phyloP scores from a whole-genome alignment of 2,888 invertebrate genomes.

The Galerucella pusilla region DNA sequence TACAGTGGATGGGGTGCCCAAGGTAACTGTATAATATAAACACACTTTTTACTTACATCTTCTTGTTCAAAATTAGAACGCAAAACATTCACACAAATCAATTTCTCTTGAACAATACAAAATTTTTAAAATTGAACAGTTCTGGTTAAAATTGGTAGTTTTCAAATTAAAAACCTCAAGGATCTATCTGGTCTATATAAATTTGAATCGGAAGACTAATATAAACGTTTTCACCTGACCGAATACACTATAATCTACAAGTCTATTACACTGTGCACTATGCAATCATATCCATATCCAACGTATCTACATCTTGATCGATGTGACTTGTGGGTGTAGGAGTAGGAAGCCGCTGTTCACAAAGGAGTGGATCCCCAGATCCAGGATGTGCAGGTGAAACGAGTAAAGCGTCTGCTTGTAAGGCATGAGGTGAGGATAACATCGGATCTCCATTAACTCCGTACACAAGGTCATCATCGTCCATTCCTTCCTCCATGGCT shows the following conservation, averaged over 20 bases:
- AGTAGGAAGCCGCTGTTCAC: conserved; percentile 64
- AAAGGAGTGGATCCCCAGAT: conserved; percentile 74
- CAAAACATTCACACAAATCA: no score
- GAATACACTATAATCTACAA: conserved; percentile 24
- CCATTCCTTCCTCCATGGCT: conserved; percentile 73
- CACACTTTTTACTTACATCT: no score
- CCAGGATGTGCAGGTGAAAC: conserved; percentile 69
- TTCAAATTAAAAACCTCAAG: no score
- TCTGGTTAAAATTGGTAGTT: no score
- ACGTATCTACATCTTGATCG: conserved; percentile 67
- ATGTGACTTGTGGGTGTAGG: conserved; percentile 65
- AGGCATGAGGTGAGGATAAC: conserved; percentile 67
- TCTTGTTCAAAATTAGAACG: no score
- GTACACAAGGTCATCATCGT: conserved; percentile 63
- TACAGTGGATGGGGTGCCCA: no score
- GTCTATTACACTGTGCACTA: conserved; percentile 50
- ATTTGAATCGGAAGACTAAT: conserved; percentile 19
- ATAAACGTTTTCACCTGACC: conserved; percentile 34
- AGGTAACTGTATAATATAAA: no score
- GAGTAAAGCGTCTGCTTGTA: conserved; percentile 74
- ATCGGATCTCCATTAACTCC: conserved; percentile 65
- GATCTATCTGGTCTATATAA: background rate
- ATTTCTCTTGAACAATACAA: no score
- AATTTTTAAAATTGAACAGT: no score
- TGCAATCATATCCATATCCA: conserved; percentile 69